These are phyloP conservation scores for Pagrus major DNA, from an alignment of 2,113 vertebrate species.

Conservation along the genomic window DNA sequence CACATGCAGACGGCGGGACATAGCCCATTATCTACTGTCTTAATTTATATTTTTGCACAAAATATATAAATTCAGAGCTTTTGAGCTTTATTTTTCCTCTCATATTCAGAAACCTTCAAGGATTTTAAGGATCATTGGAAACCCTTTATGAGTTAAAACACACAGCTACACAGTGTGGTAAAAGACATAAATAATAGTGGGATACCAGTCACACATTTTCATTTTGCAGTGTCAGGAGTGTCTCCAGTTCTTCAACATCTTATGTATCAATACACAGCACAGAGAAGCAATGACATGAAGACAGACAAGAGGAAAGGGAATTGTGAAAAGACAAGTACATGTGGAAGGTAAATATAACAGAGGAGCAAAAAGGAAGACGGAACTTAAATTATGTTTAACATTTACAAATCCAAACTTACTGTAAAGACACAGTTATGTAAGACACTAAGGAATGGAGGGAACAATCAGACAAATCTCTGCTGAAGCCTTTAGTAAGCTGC, in stretches of 20 bases:
- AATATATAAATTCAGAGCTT: neutral
- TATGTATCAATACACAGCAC: neutral
- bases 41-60: too few relatives aligned
- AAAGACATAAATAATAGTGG: neutral
- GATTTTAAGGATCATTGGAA: too few relatives aligned
- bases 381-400: slow-evolving; percentile 11
- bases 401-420: slow-evolving; percentile 14
- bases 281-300: neutral
- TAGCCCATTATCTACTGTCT: too few relatives aligned
- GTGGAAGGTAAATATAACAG: neutral
- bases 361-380: neutral
- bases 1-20: too few relatives aligned
- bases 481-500: slow-evolving; percentile 35
- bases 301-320: neutral
- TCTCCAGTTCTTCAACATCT: neutral
- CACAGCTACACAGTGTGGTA: neutral
- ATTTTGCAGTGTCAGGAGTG: neutral
- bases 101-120: too few relatives aligned
- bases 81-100: too few relatives aligned
- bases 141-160: slow-evolving; percentile 7
- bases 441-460: neutral
- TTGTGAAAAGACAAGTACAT: neutral
- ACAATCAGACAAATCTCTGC: slow-evolving; percentile 41
- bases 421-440: slow-evolving; percentile 32
- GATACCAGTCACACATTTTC: neutral